Evolutionary conservation across 2,797 vertebrate genomes (phyloP).

Genomic region (Gallinago solitaria): DNA sequence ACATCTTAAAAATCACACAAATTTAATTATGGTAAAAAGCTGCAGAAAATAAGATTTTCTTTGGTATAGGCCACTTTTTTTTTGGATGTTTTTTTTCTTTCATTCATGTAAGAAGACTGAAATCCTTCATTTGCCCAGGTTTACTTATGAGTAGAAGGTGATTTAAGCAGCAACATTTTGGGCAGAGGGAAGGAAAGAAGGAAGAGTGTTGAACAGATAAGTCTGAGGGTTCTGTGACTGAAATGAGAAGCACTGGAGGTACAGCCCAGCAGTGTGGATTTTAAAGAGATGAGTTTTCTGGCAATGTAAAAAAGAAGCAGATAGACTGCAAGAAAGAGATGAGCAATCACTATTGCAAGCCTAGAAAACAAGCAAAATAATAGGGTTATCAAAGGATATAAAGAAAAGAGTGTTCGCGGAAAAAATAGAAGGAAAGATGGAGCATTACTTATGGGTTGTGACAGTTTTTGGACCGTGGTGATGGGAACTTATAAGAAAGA

Average conservation of each 20-base stretch:
- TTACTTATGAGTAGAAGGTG: not conserved
- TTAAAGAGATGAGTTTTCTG: slow-evolving; percentile 1
- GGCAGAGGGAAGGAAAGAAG: not conserved
- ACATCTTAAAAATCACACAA: not conserved
- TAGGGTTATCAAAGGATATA: not conserved
- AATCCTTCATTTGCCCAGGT: not conserved
- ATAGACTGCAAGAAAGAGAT: not conserved
- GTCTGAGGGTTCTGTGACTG: not conserved
- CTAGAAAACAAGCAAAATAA: slow-evolving; percentile 16
- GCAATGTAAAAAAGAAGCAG: not conserved
- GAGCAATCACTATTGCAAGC: not conserved
- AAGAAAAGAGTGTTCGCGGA: not conserved
- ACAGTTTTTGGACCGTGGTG: not conserved
- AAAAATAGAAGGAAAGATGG: slow-evolving; percentile 23
- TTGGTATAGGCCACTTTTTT: not conserved
- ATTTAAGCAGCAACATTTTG: not conserved
- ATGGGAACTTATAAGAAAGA: not conserved
- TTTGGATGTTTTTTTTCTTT: not conserved
- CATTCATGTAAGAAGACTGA: not conserved
- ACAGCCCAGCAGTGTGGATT: not conserved
- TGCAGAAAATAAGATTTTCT: not conserved
- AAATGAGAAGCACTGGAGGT: not conserved
- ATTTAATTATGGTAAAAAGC: not conserved
- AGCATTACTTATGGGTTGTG: not conserved
- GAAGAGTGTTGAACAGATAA: not conserved